Evolutionary conservation across 35 echinoderm and acorn worm species (phyloP).

Genomic region (Holothuria glaberrima): DNA sequence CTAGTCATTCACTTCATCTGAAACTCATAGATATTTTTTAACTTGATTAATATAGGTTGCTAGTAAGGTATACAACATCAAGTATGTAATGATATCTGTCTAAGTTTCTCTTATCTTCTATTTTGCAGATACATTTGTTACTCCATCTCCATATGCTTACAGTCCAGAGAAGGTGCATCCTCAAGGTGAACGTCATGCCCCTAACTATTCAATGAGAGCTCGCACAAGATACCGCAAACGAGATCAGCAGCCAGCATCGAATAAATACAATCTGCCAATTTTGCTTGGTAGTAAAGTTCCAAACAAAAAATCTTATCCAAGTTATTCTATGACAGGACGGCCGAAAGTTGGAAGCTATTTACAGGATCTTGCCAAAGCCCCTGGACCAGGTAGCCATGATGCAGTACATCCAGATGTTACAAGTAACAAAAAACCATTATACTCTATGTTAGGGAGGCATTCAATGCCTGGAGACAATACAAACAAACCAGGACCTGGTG

Average conservation of each 20-base stretch:
- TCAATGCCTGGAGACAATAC: slow-evolving; percentile 72
- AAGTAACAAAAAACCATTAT: slow-evolving; percentile 80
- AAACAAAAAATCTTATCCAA: slow-evolving; percentile 83
- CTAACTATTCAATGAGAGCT: slow-evolving; percentile 84
- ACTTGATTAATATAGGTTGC: too few relatives aligned
- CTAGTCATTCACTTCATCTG: too few relatives aligned
- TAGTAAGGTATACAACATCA: too few relatives aligned
- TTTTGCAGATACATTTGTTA: slow-evolving; percentile 85
- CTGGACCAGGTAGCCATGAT: slow-evolving; percentile 88
- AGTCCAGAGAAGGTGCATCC: slow-evolving; percentile 94
- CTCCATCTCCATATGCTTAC: slow-evolving; percentile 95
- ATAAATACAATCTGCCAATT: slow-evolving; percentile 79
- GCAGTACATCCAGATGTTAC: slow-evolving; percentile 74
- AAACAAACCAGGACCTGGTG: slow-evolving; percentile 86
- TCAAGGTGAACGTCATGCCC: slow-evolving; percentile 93
- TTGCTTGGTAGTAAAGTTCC: slow-evolving; percentile 79
- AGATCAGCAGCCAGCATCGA: slow-evolving; percentile 90
- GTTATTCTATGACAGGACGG: slow-evolving; percentile 87
- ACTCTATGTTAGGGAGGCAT: slow-evolving; percentile 93
- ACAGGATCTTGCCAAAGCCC: slow-evolving; percentile 89
- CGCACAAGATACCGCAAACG: slow-evolving; percentile 90
- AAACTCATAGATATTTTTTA: too few relatives aligned
- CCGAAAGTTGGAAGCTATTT: slow-evolving; percentile 95
- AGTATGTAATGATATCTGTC: too few relatives aligned
- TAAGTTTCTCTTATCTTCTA: slow-evolving; percentile 30